Conservation (phyloP, 2,888 invertebrate species). For the Apoda limacodes region DNA sequence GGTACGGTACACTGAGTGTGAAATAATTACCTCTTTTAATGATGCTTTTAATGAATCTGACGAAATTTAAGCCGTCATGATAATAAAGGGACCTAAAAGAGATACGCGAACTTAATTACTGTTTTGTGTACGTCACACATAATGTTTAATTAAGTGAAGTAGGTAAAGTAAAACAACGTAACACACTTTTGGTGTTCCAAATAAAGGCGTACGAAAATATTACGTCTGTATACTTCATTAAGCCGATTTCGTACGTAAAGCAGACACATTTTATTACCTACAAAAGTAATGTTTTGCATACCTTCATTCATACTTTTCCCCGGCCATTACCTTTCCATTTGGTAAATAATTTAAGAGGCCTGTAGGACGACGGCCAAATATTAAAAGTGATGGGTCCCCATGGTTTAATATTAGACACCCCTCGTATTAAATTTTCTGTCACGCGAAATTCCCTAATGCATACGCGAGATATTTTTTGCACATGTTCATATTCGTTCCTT, state of each 20-base stretch:
- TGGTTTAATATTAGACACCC: slow-evolving; percentile 69
- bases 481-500: slow-evolving; percentile 64
- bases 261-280: slow-evolving; percentile 47
- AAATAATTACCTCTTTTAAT: too few relatives aligned
- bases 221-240: slow-evolving; percentile 49
- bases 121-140: too few relatives aligned
- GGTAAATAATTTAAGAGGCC: slow-evolving; percentile 68
- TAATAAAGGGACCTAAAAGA: too few relatives aligned
- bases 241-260: slow-evolving; percentile 34
- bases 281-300: slow-evolving; percentile 64
- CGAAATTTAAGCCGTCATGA: too few relatives aligned
- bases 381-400: slow-evolving; percentile 69
- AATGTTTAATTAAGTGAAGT: too few relatives aligned
- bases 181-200: slow-evolving; percentile 36
- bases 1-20: too few relatives aligned
- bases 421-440: slow-evolving; percentile 69
- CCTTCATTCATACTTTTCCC: slow-evolving; percentile 62
- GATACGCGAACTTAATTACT: too few relatives aligned
- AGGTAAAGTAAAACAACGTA: slow-evolving; percentile 36
- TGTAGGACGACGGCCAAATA: slow-evolving; percentile 64
- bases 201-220: too few relatives aligned
- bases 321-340: slow-evolving; percentile 69
- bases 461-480: slow-evolving; percentile 67
- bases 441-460: slow-evolving; percentile 69
- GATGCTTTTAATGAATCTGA: too few relatives aligned